Base-by-base conservation (phyloP, 2,888 invertebrate genomes). In the Amphimallon solstitiale region DNA sequence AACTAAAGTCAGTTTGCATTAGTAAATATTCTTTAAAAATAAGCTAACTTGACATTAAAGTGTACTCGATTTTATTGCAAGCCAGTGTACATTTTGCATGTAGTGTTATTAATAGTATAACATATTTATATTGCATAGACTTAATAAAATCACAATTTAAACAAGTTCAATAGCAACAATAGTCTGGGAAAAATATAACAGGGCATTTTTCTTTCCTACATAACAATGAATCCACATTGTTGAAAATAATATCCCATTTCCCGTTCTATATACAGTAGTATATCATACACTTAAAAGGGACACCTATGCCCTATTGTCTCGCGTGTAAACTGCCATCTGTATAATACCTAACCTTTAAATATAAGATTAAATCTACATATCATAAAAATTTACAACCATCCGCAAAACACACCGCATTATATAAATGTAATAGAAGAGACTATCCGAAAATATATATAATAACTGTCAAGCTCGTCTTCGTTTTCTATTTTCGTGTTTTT, bases 301-400 rank as follows among this genome's bases (percentile, higher is more conserved):
- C 15, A 35, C 40, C 54, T 40, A 14, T 23, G 19, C 48, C 21
- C 48, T 56, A 56, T 56, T 56, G 54, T 56, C 54, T 62, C 49
- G 37, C 38, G 49, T 49, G 62, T 37, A 62, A 62, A 37, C 48
- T 49, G 62, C 45, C 62, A 62, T 49, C 62, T 49, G 62, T 35
- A 37, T 62, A 62, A 48, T 49, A 49, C 21, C 62, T 38, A 35
- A 61, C 61, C 61, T 48, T 61, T 61, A 61, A 62, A 62, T 37
- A 29, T 49, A 49, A 62, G 62, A 62, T 62, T 62, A 62, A 49
- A 62, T 62, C 62, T 62, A 62, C 62, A 62, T 62, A 62, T 62
- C 62, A 62, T 19, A 35, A 62, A 48, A 49, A 62, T 62, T 62
- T 62, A 62, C 40, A 49, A 62, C 62, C 62, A 5, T 5, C 23